Percentiles rank a stretch among this genome's conserved stretches.
phyloP scores from a whole-genome alignment of 1,140 invertebrate species.

The Propsilocerus akamusi region DNA sequence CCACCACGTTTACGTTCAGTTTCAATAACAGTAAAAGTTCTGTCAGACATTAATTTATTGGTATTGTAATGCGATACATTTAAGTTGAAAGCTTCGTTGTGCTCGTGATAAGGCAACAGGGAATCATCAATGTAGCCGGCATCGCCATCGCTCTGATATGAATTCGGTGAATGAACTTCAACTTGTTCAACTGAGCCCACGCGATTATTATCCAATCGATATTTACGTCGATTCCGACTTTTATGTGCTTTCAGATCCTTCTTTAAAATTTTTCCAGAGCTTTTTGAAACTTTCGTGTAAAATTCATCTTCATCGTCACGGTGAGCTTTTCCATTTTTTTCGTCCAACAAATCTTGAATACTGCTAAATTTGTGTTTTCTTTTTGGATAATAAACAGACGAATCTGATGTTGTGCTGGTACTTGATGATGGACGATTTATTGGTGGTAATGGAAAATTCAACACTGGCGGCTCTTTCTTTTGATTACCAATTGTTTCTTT shows the following conservation, averaged over 20 bases:
- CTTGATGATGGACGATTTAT: slow-evolving; percentile 18
- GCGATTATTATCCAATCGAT: slow-evolving; percentile 20
- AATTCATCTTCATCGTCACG: slow-evolving; percentile 3
- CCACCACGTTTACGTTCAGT: slow-evolving; percentile 8
- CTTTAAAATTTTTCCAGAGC: slow-evolving; percentile 14
- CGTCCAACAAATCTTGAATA: slow-evolving; percentile 20
- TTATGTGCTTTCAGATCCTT: slow-evolving; percentile 11
- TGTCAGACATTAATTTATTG: slow-evolving; percentile 19
- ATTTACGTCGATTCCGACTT: slow-evolving; percentile 11
- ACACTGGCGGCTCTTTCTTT: slow-evolving; percentile 9
- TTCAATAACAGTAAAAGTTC: slow-evolving; percentile 10
- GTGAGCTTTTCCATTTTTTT: slow-evolving; percentile 10
- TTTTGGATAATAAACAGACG: slow-evolving; percentile 22
- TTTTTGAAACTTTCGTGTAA: slow-evolving; percentile 9
- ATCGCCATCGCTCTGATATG: neutral
- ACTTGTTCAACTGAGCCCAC: slow-evolving; percentile 18
- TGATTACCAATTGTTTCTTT: neutral
- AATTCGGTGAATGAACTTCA: neutral
- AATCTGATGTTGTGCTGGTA: slow-evolving; percentile 20
- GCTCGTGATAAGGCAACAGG: no score
- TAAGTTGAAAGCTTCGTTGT: slow-evolving; percentile 19
- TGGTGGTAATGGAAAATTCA: slow-evolving; percentile 8
- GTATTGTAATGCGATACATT: slow-evolving; percentile 20
- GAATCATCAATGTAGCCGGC: slow-evolving; percentile 11
- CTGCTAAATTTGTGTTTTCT: slow-evolving; percentile 16